Evolutionary conservation across 2,113 vertebrate genomes (phyloP), one percentile per base, ranked within the genome.

Genomic region (Xenopus tropicalis): DNA sequence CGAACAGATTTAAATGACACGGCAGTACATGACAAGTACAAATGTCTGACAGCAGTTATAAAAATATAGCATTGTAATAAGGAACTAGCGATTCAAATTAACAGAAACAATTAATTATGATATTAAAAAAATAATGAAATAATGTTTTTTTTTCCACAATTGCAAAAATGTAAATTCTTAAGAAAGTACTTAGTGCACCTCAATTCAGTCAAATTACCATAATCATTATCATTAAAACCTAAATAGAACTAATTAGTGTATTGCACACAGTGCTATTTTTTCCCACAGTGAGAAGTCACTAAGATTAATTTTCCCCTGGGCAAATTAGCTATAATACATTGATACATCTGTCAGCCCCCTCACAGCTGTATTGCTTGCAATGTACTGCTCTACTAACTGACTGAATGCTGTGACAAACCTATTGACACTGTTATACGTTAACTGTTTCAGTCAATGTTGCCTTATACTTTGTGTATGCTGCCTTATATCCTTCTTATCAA

Each of bases 191-290:
- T 66, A 51, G 66, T 5, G 61, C 72, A 75, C 66, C 66, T 75
- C 48, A 57, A 59, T 75, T 69, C 43, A 63, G 48, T n/a, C 20
- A 54, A 75, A 75, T 75, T 75, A 69, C 14, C 66, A 75, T 69
- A 75, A 75, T 75, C 66, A 69, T 69, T 74, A 64, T 74, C 66
- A 69, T 75, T 75, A 75, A 75, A 61, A 61, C 58, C 72, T 69
- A 75, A 75, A 75, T 69, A 52, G 72, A 69, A 61, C 72, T 62
- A 75, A 75, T 75, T 75, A 75, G 72, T 42, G 67, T 22, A 75
- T 62, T 62, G 66, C 72, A 75, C 72, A 68, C 54, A 69, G 66
- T 63, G 72, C 66, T 69, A 62, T 75, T 68, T 75, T 69, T 69
- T 43, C 66, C 44, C 65, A 56, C 57, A 75, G 72, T 44, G 21